A percentile compares a stretch with the other conserved stretches of the same genome.
Conservation (phyloP, 2,113 vertebrate genomes). For the Gobio gobio region DNA sequence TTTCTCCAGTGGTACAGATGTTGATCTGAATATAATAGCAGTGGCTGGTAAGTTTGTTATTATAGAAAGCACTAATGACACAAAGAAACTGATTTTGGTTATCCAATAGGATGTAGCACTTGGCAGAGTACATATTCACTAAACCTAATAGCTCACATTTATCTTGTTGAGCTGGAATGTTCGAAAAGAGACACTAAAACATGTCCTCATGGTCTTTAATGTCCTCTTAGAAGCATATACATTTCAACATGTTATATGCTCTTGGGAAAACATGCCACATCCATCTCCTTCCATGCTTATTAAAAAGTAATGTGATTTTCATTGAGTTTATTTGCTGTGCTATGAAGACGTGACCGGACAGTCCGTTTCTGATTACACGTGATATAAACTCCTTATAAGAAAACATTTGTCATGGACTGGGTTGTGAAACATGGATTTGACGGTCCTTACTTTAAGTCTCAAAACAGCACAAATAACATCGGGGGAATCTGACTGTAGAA, state of each 20-base stretch:
- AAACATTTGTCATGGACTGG: constrained; percentile 39
- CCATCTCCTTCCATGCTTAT: constrained; percentile 6
- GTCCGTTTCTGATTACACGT: not conserved
- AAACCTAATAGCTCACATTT: constrained; percentile 17
- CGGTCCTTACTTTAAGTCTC: not conserved
- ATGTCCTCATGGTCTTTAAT: not conserved
- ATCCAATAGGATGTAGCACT: constrained; percentile 4
- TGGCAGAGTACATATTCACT: not conserved
- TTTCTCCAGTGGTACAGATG: not conserved
- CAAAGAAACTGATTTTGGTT: constrained; percentile 4
- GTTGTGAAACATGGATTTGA: constrained; percentile 5
- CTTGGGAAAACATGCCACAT: not conserved
- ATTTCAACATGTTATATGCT: constrained; percentile 14
- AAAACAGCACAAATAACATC: constrained; percentile 19
- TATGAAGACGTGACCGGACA: constrained; percentile 10
- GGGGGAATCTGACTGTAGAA: not conserved
- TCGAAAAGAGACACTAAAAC: not conserved
- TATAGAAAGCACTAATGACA: constrained; percentile 2
- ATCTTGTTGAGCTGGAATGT: constrained; percentile 18
- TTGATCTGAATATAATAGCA: not conserved
- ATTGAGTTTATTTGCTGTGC: not conserved
- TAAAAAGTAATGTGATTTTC: constrained; percentile 35
- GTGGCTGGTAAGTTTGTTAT: constrained; percentile 28
- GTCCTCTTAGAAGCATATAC: not conserved
- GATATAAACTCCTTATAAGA: constrained; percentile 17